Base-by-base conservation (phyloP, 2,888 invertebrate species). In the Noctua pronuba region DNA sequence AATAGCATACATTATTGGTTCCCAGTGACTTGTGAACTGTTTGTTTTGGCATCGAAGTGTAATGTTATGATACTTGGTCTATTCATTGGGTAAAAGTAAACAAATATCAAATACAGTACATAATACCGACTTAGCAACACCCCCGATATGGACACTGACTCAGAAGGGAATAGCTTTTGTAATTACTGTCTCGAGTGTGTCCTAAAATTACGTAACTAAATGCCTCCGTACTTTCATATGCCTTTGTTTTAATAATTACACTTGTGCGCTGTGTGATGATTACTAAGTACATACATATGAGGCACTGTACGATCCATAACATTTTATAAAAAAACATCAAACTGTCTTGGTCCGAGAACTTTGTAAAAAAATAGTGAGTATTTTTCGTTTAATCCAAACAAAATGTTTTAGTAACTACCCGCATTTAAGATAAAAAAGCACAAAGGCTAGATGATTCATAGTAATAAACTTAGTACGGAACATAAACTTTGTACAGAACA, bases 21-120 rank as follows among this genome's bases (percentile, higher is more conserved):
- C 85, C 77, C 82, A 89, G 89, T 86, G 85, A 87, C 76, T 80
- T 88, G 89, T 87, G 83, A 88, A 83, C 60, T 73, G 86, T 89
- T 90, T 90, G 91, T 90, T 92, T 88, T 90, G 88, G 83, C 88
- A 85, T 86, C 86, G 79, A 81, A 88, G 86, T 88, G 86, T 86
- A 75, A 35, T 86, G 46, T 55, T 60, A 38, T 38, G 82, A 86
- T 86, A 87, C 82, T 87, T 66, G 21, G 41, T 18, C 76, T 86
- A 83, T 85, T 83, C 76, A 67, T 66, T 81, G 85, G 55, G 83
- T 78, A 75, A 88, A 88, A 81, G 88, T 87, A 89, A 89, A 88
- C 88, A 90, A 31, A 31, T 31, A 60, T 18, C 58, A 18, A 76
- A 80, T 74, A 67, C 24, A 21, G 52, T 49, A 58, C 35, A 41